Conservation (phyloP, 2,113 vertebrate genomes). For the Notechis scutatus region DNA sequence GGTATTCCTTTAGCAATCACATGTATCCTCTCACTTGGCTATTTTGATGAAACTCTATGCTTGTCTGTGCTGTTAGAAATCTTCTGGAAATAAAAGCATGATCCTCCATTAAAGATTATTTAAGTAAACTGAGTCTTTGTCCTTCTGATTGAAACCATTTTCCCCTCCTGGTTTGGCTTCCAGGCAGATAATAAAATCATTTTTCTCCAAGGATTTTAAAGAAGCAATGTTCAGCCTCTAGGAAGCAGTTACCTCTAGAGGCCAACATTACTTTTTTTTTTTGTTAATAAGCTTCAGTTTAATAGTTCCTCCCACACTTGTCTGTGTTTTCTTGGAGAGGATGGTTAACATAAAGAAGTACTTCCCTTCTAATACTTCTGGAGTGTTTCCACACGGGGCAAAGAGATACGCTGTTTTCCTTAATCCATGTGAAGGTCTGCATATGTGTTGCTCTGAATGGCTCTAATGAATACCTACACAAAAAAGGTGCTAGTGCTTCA, state of each 20-base stretch:
- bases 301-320: not conserved
- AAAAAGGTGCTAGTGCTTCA: not conserved
- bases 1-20: not conserved
- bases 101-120: constrained; percentile 63
- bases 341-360: not conserved
- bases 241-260: not conserved
- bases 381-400: not conserved
- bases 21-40: not conserved
- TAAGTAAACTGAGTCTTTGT: constrained; percentile 47
- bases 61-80: constrained; percentile 42
- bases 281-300: not conserved
- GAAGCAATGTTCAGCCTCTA: not conserved
- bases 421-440: not conserved
- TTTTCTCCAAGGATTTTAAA: not conserved
- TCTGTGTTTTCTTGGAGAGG: not conserved
- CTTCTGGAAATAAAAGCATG: constrained; percentile 57
- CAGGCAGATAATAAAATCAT: not conserved
- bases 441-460: not conserved
- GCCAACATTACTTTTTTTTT: not conserved
- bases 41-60: not conserved
- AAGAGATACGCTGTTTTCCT: not conserved
- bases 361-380: not conserved
- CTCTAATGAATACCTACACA: not conserved
- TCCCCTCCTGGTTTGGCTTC: not conserved
- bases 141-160: constrained; percentile 42